Base-by-base conservation (phyloP, 2,113 vertebrate genomes). In the Rallus limicola region DNA sequence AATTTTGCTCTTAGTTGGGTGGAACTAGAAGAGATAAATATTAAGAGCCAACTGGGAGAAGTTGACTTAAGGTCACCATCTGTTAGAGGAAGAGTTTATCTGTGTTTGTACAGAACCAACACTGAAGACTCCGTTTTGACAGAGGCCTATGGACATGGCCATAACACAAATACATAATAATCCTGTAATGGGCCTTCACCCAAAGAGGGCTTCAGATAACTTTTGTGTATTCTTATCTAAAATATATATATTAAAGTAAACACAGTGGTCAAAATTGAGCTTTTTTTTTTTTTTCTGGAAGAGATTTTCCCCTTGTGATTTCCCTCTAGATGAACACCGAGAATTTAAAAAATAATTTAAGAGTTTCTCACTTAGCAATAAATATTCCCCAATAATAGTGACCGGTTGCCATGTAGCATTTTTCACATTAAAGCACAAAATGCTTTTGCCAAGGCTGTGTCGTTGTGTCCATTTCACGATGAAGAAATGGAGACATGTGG, bases 1-100 rank as follows among this genome's bases (percentile, higher is more conserved):
- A 80, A 25, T 82, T 87, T 88, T 90, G 19, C 70, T 95, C 44
- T 77, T 89, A 55, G 42, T 63, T 91, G 65, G 48, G 38, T 86
- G 56, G 69, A 94, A 86, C 83, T 68, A 78, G 65, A 90, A 77
- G 46, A 55, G 59, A 86, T 63, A 70, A 58, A 81, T 91, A 90
- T 86, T 81, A 88, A 84, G 62, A 58, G 20, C n/a, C 72, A 86
- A 4, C 34, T 44, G 77, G 64, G 80, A 93, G 40, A 94, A 86
- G 76, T 77, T 94, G 75, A 88, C 50, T 95, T 72, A 74, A 83
- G 42, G 63, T 96, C 82, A 93, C 76, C 56, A 46, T 88, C 63
- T 86, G 40, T 80, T 86, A 90, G 68, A 86, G 88, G 34, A 90
- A 69, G 40, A 83, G 36, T 96, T 94, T 80, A 93, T 81, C 77